A percentile compares a stretch with the other conserved stretches of the same genome.
These are phyloP conservation scores for Acrocephalus scirpaceus DNA, from an alignment of 2,797 vertebrate genomes.

Conservation along the genomic window DNA sequence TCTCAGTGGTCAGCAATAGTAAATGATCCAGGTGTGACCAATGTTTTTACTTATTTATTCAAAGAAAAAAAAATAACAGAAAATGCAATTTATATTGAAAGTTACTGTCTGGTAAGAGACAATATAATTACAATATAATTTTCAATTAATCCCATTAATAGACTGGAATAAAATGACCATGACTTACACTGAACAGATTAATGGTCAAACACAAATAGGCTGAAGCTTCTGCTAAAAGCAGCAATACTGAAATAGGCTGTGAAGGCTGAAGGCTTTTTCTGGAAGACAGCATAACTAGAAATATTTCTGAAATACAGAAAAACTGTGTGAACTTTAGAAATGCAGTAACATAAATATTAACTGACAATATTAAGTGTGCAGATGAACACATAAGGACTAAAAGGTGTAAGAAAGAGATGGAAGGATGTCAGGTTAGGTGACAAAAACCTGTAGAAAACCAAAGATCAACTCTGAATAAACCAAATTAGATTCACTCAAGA, in stretches of 20 bases:
- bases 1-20: neutral
- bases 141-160: neutral
- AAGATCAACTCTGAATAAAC: neutral
- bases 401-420: neutral
- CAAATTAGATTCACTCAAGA: neutral
- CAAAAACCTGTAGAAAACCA: neutral
- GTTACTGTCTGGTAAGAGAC: neutral
- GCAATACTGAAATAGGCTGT: neutral
- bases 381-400: neutral
- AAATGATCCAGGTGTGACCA: neutral
- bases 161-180: neutral
- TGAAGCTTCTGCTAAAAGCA: neutral
- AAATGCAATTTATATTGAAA: neutral
- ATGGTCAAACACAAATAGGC: neutral
- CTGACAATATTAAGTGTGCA: neutral
- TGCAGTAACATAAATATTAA: neutral
- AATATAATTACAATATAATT: neutral
- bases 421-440: neutral
- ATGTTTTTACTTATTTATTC: neutral
- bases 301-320: neutral
- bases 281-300: neutral
- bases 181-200: neutral
- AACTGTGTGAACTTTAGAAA: neutral
- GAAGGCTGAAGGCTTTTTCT: neutral
- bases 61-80: neutral